A percentile compares a stretch with the other conserved stretches of the same genome.
Conservation (phyloP, 2,113 vertebrate genomes). For the Elephantulus edwardii region DNA sequence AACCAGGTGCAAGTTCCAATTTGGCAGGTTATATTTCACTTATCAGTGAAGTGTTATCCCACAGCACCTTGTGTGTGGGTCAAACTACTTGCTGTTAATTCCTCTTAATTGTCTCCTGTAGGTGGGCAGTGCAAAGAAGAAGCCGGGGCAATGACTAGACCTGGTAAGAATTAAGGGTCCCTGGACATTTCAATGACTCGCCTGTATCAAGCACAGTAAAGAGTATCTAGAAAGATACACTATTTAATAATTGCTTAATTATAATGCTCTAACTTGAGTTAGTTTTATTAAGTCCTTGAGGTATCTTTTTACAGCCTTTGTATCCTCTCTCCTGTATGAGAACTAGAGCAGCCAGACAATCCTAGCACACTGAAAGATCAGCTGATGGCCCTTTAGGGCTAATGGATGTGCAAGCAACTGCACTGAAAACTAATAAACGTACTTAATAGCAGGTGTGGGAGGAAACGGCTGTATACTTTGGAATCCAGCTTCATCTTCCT, state of each 20-base stretch:
- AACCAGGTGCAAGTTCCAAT: not conserved
- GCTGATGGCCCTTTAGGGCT: not conserved
- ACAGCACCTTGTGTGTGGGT: accelerated
- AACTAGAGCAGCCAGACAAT: conserved; percentile 11
- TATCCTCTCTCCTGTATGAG: not conserved
- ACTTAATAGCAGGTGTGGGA: not conserved
- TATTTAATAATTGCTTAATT: conserved; percentile 39
- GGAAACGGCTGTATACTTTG: not conserved
- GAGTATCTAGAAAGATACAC: not conserved
- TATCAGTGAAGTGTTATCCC: not conserved
- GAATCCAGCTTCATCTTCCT: not conserved
- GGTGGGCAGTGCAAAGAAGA: not conserved
- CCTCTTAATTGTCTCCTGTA: not conserved
- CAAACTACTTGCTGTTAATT: not conserved
- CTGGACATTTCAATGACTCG: conserved; percentile 9
- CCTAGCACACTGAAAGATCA: not conserved
- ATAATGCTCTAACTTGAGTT: not conserved
- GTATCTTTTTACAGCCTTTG: not conserved
- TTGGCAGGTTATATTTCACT: not conserved
- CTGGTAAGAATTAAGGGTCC: not conserved
- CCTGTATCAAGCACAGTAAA: not conserved
- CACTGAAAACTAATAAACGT: not conserved
- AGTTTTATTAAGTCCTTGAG: conserved; percentile 28
- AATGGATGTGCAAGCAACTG: not conserved
- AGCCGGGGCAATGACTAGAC: not conserved